Evolutionary conservation across 2,888 invertebrate genomes (phyloP), one percentile per base, ranked within the genome.

Genomic region (Mythimna ferrago): DNA sequence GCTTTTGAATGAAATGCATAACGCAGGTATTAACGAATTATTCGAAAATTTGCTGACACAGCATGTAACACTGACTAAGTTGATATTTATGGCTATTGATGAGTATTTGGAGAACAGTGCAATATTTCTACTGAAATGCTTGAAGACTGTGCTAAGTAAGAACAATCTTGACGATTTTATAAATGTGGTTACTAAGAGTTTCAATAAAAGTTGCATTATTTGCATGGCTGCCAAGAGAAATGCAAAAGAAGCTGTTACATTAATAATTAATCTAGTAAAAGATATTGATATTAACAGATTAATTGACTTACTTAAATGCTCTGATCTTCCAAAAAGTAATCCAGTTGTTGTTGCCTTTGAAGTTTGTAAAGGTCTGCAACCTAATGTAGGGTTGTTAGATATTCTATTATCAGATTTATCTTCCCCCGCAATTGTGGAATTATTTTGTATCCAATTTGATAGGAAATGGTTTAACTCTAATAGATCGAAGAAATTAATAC

Each of bases 251-350:
- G 53, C 44, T 4, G 32, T 78, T 26, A 10, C 21, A 4, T 74
- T 69, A 32, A 54, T 78, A 19, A 54, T 78, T 48, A 48, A 66
- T 10, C 7, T 66, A 5, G 63, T 78, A 16, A 74, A 78, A 63
- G 32, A 57, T 35, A 56, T 79, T 48, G 72, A 75, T 19, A 48
- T 5, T 38, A 38, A 41, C n/a, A 76, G 41, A 61, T 41, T 81
- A 35, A 65, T 66, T 44, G 65, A 81, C n/a, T 66, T 81, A 32
- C 79, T 71, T 21, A 66, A 57, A 19, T 82, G 81, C 57, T 73
- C 60, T 60, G 81, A 82, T 65, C 60, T 79, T 53, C 81, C 81
- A 21, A 35, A 48, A 16, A 69, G 35, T 57, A 81, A 81, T 72
- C 53, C 81, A n/a, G 16, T 82, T 16, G 21, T 56, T 32, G 35